These are phyloP conservation scores for Philypnodon macrostomus DNA, from an alignment of 2,797 vertebrate species.

Conservation along the genomic window DNA sequence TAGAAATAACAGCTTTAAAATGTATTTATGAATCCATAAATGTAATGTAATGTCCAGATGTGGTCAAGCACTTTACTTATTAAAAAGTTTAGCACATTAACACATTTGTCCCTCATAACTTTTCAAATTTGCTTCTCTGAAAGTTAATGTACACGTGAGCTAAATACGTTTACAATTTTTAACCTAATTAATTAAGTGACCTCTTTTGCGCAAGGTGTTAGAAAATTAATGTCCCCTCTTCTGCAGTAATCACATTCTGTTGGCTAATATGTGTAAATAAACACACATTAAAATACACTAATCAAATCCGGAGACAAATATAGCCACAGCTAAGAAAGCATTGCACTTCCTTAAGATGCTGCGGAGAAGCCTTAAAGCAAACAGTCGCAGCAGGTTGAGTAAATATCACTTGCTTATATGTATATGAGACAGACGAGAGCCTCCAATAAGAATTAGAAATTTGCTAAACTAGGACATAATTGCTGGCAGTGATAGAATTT, in stretches of 20 bases:
- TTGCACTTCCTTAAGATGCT: slow-evolving; percentile 29
- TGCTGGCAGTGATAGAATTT: slow-evolving; percentile 60
- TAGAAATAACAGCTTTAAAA: no score
- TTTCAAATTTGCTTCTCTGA: slow-evolving; percentile 22
- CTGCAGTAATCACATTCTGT: slow-evolving; percentile 57
- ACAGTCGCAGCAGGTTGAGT: slow-evolving; percentile 32
- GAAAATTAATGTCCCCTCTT: slow-evolving; percentile 51
- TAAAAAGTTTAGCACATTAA: slow-evolving; percentile 6
- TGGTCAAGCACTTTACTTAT: no score
- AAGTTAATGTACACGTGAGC: slow-evolving; percentile 41
- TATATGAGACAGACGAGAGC: slow-evolving; percentile 26
- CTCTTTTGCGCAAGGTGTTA: slow-evolving; percentile 50
- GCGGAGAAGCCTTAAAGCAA: slow-evolving; percentile 34
- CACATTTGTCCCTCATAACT: slow-evolving; percentile 30
- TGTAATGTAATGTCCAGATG: no score
- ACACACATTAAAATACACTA: slow-evolving; percentile 38
- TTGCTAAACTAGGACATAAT: slow-evolving; percentile 52
- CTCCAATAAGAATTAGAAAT: slow-evolving; percentile 46
- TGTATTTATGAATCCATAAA: no score
- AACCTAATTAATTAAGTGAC: slow-evolving; percentile 58
- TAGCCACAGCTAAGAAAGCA: slow-evolving; percentile 11
- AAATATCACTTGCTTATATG: slow-evolving; percentile 43
- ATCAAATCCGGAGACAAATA: slow-evolving; percentile 28
- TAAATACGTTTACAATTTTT: slow-evolving; percentile 38
- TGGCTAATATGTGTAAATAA: slow-evolving; percentile 53